These are phyloP conservation scores for Actenoides hombroni DNA, from an alignment of 2,113 vertebrate genomes.

Conservation along the genomic window DNA sequence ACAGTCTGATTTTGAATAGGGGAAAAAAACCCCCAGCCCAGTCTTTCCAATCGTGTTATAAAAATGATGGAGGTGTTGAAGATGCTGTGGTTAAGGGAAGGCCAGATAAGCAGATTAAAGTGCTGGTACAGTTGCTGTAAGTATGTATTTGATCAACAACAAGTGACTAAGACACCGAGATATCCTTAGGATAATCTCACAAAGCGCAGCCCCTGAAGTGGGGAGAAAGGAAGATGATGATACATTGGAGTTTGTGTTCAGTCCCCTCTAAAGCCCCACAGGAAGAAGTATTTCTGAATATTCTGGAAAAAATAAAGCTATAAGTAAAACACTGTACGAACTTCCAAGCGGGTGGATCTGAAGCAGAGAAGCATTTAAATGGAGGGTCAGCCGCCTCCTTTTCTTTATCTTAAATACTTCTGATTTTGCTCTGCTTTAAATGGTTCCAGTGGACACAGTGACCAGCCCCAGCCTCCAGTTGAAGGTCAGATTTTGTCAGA, in stretches of 20 bases:
- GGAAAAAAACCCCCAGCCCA: rapidly evolving
- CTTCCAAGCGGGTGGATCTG: not conserved
- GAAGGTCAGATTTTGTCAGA: not conserved
- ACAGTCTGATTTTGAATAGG: not conserved
- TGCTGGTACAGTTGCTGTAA: not conserved
- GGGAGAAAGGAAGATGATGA: not conserved
- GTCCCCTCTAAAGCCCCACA: not conserved
- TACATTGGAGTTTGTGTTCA: not conserved
- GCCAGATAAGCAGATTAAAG: not conserved
- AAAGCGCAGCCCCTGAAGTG: not conserved
- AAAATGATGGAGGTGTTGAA: not conserved
- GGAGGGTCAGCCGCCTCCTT: not conserved
- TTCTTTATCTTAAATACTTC: not conserved
- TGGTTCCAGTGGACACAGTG: not conserved
- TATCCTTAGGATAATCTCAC: not conserved
- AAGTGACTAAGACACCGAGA: not conserved
- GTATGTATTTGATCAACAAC: not conserved
- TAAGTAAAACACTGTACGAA: not conserved
- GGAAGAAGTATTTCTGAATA: not conserved
- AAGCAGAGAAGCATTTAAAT: not conserved
- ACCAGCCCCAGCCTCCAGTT: not conserved
- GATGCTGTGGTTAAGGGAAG: not conserved
- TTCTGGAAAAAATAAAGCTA: not conserved
- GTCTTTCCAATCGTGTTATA: not conserved
- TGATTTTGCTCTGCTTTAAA: not conserved